These are phyloP conservation scores for Hypotaenidia philippensis DNA, from an alignment of 2,797 vertebrate genomes.

Conservation along the genomic window DNA sequence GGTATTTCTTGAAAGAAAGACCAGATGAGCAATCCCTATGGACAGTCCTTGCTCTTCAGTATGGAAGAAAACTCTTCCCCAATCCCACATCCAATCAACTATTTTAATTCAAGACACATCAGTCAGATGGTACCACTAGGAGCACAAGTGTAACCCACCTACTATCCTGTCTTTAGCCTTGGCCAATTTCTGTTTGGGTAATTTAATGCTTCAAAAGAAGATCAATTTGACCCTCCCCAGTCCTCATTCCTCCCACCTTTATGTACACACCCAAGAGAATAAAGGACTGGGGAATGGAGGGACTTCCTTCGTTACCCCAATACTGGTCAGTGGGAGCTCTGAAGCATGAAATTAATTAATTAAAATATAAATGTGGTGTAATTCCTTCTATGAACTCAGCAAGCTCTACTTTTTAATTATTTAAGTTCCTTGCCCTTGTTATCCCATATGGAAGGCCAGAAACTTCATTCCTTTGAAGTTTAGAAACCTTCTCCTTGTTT, in stretches of 20 bases:
- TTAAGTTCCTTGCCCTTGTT: conserved; percentile 53
- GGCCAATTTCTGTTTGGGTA: conserved; percentile 43
- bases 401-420: conserved; percentile 66
- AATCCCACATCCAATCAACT: background rate
- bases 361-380: conserved; percentile 65
- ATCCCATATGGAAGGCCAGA: conserved; percentile 37
- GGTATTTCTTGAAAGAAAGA: background rate
- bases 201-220: conserved; percentile 69
- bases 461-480: conserved; percentile 57
- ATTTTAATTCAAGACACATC: conserved; percentile 34
- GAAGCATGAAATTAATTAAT: conserved; percentile 76
- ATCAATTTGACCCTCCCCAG: conserved; percentile 31
- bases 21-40: background rate
- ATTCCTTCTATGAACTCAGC: conserved; percentile 58
- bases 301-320: conserved; percentile 52
- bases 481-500: conserved; percentile 43
- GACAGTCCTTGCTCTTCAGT: background rate
- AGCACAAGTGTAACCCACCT: background rate
- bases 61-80: background rate
- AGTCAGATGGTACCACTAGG: background rate
- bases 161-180: conserved; percentile 7
- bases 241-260: conserved; percentile 12
- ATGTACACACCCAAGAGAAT: conserved; percentile 45
- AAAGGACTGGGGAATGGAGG: conserved; percentile 35
- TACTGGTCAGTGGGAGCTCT: conserved; percentile 68